Evolutionary conservation across 64 coral and sea anemone genomes (phyloP).

Genomic region (Platygyra sinensis): DNA sequence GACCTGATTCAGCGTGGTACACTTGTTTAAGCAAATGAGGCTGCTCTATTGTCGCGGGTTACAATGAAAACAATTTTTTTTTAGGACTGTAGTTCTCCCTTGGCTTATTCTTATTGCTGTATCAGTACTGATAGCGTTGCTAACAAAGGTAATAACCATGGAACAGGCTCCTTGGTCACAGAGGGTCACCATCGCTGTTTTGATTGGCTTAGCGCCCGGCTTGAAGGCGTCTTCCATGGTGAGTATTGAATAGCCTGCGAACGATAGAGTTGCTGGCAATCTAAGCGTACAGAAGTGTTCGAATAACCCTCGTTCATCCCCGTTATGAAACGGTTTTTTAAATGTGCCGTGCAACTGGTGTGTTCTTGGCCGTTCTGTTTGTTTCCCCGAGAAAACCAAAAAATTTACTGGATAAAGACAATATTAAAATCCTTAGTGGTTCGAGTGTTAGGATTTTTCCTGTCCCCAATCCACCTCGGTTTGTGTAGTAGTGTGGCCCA

Average conservation of each 20-base stretch:
- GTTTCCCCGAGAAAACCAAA: too few relatives aligned
- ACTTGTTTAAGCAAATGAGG: background rate
- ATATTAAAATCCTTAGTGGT: too few relatives aligned
- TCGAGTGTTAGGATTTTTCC: too few relatives aligned
- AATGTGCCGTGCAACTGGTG: too few relatives aligned
- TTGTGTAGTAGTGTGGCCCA: background rate
- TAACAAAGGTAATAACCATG: slow-evolving; percentile 46
- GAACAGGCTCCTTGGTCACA: slow-evolving; percentile 22
- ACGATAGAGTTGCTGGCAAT: too few relatives aligned
- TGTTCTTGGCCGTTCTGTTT: too few relatives aligned
- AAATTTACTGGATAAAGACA: too few relatives aligned
- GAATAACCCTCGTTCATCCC: background rate
- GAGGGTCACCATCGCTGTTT: slow-evolving; percentile 11
- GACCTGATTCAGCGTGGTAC: too few relatives aligned
- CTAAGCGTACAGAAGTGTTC: too few relatives aligned
- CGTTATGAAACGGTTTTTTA: background rate
- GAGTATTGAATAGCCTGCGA: background rate
- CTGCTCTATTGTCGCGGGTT: background rate
- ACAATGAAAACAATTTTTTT: background rate
- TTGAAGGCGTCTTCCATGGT: slow-evolving; percentile 41
- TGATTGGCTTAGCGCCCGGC: slow-evolving; percentile 38
- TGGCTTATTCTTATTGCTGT: slow-evolving; percentile 54
- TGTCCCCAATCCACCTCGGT: too few relatives aligned
- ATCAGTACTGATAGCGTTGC: slow-evolving; percentile 26
- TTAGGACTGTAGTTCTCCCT: slow-evolving; percentile 17